Conservation (phyloP, 2,888 invertebrate species). For the Drosophila helvetica region DNA sequence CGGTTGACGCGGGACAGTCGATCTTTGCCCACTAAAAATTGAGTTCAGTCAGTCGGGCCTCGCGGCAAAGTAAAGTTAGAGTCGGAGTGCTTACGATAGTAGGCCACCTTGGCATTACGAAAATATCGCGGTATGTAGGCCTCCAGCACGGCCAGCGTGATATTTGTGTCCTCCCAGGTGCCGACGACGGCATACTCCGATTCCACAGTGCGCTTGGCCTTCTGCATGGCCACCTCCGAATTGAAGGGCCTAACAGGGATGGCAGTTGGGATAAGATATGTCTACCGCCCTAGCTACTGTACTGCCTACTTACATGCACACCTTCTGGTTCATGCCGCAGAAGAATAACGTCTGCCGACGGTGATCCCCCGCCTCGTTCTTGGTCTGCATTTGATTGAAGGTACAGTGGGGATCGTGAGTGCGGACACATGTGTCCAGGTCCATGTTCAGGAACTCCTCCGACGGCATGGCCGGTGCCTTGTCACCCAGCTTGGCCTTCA, state of each 20-base stretch:
- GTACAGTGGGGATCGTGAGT: conserved; percentile 91
- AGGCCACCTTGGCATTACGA: conserved; percentile 89
- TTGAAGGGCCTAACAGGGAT: conserved; percentile 90
- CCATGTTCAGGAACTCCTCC: conserved; percentile 91
- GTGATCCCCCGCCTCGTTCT: conserved; percentile 93
- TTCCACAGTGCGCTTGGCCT: conserved; percentile 93
- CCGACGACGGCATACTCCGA: conserved; percentile 95
- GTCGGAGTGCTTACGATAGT: conserved; percentile 87
- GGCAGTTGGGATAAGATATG: not conserved
- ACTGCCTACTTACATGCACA: conserved; percentile 89
- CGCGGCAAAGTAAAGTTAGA: not conserved
- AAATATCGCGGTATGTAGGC: conserved; percentile 93
- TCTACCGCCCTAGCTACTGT: not conserved
- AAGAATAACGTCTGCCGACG: conserved; percentile 94
- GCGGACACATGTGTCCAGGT: conserved; percentile 93
- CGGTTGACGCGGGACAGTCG: conserved; percentile 86
- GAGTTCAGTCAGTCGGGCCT: not conserved
- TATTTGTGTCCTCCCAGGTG: conserved; percentile 93
- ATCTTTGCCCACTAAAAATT: conserved; percentile 81
- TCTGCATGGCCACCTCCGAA: conserved; percentile 90
- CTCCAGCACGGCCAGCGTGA: conserved; percentile 92
- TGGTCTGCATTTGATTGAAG: conserved; percentile 90
- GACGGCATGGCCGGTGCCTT: conserved; percentile 67
- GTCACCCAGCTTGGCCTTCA: conserved; percentile 86
- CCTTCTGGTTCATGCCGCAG: conserved; percentile 91